Base-by-base conservation (phyloP, 1,140 invertebrate genomes). In the Pentalonia nigronervosa region DNA sequence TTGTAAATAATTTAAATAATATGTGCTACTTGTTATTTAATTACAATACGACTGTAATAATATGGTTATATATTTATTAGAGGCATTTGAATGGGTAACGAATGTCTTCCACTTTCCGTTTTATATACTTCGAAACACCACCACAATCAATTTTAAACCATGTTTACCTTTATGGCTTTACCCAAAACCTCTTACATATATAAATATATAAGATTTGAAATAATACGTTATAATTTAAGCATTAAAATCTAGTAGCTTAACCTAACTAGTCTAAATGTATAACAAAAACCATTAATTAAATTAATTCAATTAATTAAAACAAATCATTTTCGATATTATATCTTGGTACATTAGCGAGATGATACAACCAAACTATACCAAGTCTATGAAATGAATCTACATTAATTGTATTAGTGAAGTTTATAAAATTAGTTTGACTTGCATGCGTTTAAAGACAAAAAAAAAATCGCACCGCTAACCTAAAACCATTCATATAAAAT, bases 241-340 rank as follows among this genome's bases (percentile, higher is more conserved):
- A 76, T 76, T 76, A 67, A n/a, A 67, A 67, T 67, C 60, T n/a
- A 67, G 30, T n/a, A 67, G 30, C 30, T 67, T 67, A 76, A 76
- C 25, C 30, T n/a, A 17, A 67, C 60, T n/a, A 67, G n/a, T n/a
- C 60, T 76, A 76, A 30, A 76, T 76, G 30, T 7, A n/a, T 11
- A 76, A 7, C 14, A 30, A 76, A 76, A 34, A 23, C 30, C 60
- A 76, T 76, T 76, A 67, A 67, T 67, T n/a, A n/a, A n/a, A n/a
- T n/a, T n/a, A n/a, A n/a, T n/a, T n/a, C n/a, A n/a, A n/a, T 67
- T 67, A 76, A 76, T 76, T 76, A 76, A 76, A 14, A 76, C 60
- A 7, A n/a, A 17, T 30, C 30, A 76, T 76, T 76, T 67, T n/a
- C 60, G 30, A 76, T 76, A 76, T n/a, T 76, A n/a, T 30, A 67